phyloP scores from a whole-genome alignment of 2,888 invertebrate species.

The Archips crataeganus region DNA sequence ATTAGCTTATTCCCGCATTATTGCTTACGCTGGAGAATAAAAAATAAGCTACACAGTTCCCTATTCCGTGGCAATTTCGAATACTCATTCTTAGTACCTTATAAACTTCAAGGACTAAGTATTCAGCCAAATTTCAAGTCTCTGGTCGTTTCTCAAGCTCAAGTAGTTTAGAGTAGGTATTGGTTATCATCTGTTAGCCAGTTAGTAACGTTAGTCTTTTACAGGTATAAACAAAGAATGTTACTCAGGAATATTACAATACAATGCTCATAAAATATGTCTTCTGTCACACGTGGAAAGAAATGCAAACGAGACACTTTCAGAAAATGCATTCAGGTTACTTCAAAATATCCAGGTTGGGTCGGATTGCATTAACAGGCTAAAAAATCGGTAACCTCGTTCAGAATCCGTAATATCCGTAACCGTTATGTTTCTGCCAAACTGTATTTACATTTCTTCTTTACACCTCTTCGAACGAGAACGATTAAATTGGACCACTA shows the following conservation, averaged over 20 bases:
- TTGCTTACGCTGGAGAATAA: too few relatives aligned
- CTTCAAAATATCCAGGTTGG: background rate
- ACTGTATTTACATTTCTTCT: background rate
- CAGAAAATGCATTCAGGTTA: background rate
- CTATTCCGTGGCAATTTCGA: too few relatives aligned
- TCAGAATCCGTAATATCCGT: background rate
- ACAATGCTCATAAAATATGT: background rate
- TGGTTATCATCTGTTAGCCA: too few relatives aligned
- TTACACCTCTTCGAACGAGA: constrained; percentile 7
- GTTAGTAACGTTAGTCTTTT: too few relatives aligned
- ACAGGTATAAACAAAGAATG: too few relatives aligned
- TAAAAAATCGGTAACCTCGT: constrained; percentile 7
- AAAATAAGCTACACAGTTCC: too few relatives aligned
- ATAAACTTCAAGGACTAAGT: too few relatives aligned
- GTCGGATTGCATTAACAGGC: background rate
- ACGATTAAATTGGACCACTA: background rate
- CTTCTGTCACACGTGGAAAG: background rate
- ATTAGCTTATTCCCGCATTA: too few relatives aligned
- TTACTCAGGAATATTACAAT: background rate
- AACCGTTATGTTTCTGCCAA: background rate
- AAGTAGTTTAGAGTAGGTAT: too few relatives aligned
- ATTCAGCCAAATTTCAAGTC: too few relatives aligned
- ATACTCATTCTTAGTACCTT: too few relatives aligned
- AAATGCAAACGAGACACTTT: background rate
- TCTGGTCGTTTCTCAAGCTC: too few relatives aligned